These are phyloP conservation scores for Drosophila azteca DNA, from an alignment of 1,140 invertebrate species.

Conservation along the genomic window DNA sequence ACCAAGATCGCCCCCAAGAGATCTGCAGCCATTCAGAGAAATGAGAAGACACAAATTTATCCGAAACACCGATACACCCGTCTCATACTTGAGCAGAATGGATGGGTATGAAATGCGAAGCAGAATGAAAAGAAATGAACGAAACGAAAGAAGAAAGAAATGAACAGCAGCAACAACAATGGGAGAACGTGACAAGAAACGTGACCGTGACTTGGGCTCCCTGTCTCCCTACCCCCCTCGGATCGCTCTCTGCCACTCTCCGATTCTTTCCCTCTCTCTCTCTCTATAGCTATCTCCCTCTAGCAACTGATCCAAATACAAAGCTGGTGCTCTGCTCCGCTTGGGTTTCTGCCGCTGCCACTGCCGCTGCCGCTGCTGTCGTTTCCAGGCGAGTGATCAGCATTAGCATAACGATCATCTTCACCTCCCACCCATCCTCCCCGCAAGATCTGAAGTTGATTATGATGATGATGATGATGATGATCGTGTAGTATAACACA, in stretches of 20 bases:
- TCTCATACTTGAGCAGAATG: constrained; percentile 4
- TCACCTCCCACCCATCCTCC: constrained; percentile 3
- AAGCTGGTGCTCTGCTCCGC: constrained; percentile 3
- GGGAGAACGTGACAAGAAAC: constrained; percentile 74
- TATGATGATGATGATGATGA: constrained; percentile 31
- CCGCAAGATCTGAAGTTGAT: background rate
- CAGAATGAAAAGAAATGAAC: constrained; percentile 17
- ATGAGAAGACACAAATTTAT: too few species aligned
- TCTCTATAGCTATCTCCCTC: constrained; percentile 7
- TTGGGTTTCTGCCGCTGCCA: constrained; percentile 8
- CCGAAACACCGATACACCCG: constrained; percentile 12
- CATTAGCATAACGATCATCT: constrained; percentile 67
- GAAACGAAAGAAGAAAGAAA: constrained; percentile 7
- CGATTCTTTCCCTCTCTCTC: background rate
- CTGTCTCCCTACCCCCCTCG: background rate
- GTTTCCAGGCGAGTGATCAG: constrained; percentile 75
- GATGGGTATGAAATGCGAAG: constrained; percentile 4
- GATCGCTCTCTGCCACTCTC: background rate
- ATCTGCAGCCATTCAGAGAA: too few species aligned
- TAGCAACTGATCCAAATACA: constrained; percentile 46
- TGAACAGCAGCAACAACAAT: constrained; percentile 21
- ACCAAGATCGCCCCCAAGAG: too few species aligned
- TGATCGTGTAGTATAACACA: constrained; percentile 49
- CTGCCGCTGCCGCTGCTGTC: constrained; percentile 35
- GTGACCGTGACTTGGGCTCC: constrained; percentile 73